phyloP scores from a whole-genome alignment of 2,888 invertebrate genomes.

The Epinotia demarniana region DNA sequence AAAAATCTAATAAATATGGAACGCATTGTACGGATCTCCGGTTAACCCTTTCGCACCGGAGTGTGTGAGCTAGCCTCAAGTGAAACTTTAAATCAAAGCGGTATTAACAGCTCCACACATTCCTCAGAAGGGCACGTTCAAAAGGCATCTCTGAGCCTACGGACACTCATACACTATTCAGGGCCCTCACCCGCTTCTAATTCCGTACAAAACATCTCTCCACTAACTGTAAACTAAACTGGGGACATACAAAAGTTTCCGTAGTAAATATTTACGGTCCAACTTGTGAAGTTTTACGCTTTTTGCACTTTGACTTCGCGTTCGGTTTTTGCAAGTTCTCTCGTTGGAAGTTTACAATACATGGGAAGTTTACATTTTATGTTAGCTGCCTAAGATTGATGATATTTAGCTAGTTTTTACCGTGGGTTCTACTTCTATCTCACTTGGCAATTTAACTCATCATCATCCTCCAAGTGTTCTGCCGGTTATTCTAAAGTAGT shows the following conservation, averaged over 20 bases:
- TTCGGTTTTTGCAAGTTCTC: neutral
- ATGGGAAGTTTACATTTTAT: neutral
- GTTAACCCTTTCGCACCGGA: neutral
- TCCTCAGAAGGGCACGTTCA: constrained; percentile 47
- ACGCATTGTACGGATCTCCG: too few relatives aligned
- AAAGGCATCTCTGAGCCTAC: constrained; percentile 50
- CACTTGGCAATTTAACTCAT: too few relatives aligned
- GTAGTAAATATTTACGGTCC: constrained; percentile 29
- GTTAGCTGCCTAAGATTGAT: neutral
- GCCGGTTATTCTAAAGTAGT: too few relatives aligned
- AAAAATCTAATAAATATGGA: too few relatives aligned
- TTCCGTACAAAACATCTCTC: constrained; percentile 49
- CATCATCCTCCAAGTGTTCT: too few relatives aligned
- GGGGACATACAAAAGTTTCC: constrained; percentile 29
- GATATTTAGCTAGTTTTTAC: neutral
- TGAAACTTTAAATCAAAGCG: constrained; percentile 3
- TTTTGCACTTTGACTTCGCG: constrained; percentile 26
- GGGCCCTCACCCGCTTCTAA: constrained; percentile 44
- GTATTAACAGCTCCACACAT: constrained; percentile 54
- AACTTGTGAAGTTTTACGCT: neutral
- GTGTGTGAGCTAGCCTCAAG: neutral
- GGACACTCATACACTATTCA: constrained; percentile 57
- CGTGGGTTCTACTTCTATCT: too few relatives aligned
- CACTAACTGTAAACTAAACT: constrained; percentile 35
- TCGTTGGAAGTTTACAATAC: constrained; percentile 13